These are phyloP conservation scores for Chloroclystis v-ata DNA, from an alignment of 2,888 invertebrate genomes.

Conservation along the genomic window DNA sequence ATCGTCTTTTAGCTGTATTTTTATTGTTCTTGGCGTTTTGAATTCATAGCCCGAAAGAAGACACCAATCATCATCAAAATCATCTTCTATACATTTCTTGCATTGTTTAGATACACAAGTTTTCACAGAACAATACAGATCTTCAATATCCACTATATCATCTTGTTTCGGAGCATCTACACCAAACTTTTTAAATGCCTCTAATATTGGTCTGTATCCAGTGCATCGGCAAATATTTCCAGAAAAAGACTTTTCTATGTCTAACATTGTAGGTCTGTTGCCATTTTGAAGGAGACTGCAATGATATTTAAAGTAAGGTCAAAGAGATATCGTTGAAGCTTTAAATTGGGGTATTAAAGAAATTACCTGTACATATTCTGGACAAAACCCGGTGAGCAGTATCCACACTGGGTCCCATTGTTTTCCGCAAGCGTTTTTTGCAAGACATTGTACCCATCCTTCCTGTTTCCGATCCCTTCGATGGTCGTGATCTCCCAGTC, in stretches of 20 bases:
- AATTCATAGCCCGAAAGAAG: slow-evolving; percentile 18
- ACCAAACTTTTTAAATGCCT: slow-evolving; percentile 80
- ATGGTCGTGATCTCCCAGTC: slow-evolving; percentile 83
- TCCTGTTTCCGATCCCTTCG: slow-evolving; percentile 81
- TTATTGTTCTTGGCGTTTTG: too few relatives aligned
- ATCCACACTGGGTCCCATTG: slow-evolving; percentile 83
- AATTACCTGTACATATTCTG: slow-evolving; percentile 54
- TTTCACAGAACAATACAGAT: too few relatives aligned
- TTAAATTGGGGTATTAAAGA: too few relatives aligned
- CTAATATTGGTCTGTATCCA: slow-evolving; percentile 80
- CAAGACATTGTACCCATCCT: slow-evolving; percentile 79
- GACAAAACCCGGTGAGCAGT: slow-evolving; percentile 70
- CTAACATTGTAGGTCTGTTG: slow-evolving; percentile 73
- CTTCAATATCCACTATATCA: slow-evolving; percentile 45
- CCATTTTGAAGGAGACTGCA: slow-evolving; percentile 58
- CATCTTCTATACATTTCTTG: too few relatives aligned
- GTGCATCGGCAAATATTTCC: slow-evolving; percentile 87
- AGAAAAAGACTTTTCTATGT: slow-evolving; percentile 83
- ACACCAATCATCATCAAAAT: slow-evolving; percentile 32
- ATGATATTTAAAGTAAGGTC: too few relatives aligned
- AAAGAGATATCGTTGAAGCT: too few relatives aligned
- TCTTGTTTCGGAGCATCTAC: slow-evolving; percentile 52
- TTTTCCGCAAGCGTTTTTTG: slow-evolving; percentile 77
- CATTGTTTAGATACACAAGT: too few relatives aligned
- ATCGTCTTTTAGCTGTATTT: slow-evolving; percentile 53